Evolutionary conservation across 2,888 invertebrate species (phyloP).

Genomic region (Acanthosoma haemorrhoidale): DNA sequence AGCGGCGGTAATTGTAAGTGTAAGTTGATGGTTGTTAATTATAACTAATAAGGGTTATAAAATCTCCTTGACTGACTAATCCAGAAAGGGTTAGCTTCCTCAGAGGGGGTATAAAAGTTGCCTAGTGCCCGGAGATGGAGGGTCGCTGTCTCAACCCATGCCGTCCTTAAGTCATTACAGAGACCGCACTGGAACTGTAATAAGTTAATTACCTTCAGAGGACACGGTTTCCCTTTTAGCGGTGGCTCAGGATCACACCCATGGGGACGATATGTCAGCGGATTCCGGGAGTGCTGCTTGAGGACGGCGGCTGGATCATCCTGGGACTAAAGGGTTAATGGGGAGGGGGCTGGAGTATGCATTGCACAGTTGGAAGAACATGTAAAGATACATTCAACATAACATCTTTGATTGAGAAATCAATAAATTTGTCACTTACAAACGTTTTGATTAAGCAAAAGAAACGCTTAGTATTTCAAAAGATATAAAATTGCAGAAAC

Average conservation of each 20-base stretch:
- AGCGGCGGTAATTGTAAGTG: neutral
- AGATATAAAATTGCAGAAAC: too few relatives aligned
- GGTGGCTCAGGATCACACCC: neutral
- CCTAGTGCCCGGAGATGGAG: neutral
- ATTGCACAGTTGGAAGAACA: too few relatives aligned
- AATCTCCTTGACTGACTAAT: neutral
- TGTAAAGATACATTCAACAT: too few relatives aligned
- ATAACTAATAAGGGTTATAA: neutral
- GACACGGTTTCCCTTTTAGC: constrained; percentile 8
- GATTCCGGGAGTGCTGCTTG: too few relatives aligned
- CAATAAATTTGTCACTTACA: too few relatives aligned
- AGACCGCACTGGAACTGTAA: neutral
- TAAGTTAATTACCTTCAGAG: neutral
- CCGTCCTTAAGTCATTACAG: neutral
- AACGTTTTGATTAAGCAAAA: too few relatives aligned
- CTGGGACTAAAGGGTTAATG: too few relatives aligned
- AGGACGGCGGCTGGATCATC: too few relatives aligned
- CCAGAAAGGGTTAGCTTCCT: neutral
- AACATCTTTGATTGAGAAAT: too few relatives aligned
- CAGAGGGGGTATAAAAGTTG: neutral
- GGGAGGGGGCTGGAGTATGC: too few relatives aligned
- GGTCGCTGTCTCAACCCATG: neutral
- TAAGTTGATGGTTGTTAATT: neutral
- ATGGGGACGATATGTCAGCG: too few relatives aligned
- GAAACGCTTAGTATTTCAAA: too few relatives aligned